These are phyloP conservation scores for Epizoanthus ramosus DNA, from an alignment of 92 coral and sea anemone genomes.

Conservation along the genomic window DNA sequence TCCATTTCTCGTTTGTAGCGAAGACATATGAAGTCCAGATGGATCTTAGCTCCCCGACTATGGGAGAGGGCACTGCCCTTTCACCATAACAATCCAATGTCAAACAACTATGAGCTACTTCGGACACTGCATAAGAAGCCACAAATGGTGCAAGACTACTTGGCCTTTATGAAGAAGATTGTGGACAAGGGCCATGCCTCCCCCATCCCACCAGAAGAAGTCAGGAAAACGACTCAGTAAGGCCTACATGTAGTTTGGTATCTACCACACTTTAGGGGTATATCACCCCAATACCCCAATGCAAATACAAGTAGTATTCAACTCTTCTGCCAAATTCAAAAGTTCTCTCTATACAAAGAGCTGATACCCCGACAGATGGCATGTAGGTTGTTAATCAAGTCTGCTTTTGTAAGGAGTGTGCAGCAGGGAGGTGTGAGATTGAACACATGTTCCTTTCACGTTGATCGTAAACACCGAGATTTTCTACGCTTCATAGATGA, in stretches of 20 bases:
- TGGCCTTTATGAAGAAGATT: conserved; percentile 20
- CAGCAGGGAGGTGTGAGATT: too few relatives aligned
- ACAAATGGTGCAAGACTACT: conserved; percentile 28
- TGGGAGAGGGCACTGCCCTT: conserved; percentile 34
- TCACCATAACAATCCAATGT: conserved; percentile 19
- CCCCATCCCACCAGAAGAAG: background rate
- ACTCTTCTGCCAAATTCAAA: conserved; percentile 33
- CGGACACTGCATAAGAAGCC: conserved; percentile 47
- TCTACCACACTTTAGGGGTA: conserved; percentile 48
- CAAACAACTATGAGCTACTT: conserved; percentile 49
- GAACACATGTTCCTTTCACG: too few relatives aligned
- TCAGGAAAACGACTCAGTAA: background rate
- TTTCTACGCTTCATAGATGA: background rate
- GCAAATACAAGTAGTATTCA: conserved; percentile 22
- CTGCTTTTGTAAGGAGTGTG: too few relatives aligned
- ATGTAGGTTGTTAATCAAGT: too few relatives aligned
- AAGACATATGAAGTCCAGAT: too few relatives aligned
- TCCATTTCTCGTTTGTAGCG: too few relatives aligned
- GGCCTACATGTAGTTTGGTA: conserved; percentile 45
- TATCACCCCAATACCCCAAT: conserved; percentile 40
- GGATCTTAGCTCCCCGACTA: too few relatives aligned
- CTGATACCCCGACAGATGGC: conserved; percentile 32
- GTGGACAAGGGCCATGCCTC: conserved; percentile 3
- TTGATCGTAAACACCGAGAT: too few relatives aligned
- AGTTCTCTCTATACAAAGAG: conserved; percentile 38